Percentiles rank a stretch among this genome's conserved stretches.
Conservation (phyloP, 2,888 invertebrate genomes). For the Platycheirus albimanus region DNA sequence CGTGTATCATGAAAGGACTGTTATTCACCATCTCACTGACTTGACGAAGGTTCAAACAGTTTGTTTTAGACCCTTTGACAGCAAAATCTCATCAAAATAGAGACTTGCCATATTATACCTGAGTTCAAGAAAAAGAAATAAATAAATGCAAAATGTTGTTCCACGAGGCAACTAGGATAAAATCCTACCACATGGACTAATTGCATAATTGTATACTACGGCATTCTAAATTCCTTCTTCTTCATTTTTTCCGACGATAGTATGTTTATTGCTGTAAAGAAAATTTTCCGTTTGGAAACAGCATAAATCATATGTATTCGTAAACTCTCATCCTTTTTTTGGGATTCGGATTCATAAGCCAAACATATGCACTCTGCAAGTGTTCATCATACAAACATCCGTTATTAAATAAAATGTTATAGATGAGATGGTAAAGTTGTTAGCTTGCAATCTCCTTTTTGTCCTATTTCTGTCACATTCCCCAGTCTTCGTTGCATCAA, state of each 20-base stretch:
- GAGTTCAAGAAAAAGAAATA: conserved; percentile 36
- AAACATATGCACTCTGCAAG: not conserved
- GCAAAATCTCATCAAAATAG: too few relatives aligned
- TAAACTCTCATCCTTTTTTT: not conserved
- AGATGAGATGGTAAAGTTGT: conserved; percentile 15
- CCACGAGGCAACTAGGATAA: not conserved
- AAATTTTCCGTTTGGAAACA: conserved; percentile 10
- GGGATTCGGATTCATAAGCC: not conserved
- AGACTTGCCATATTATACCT: too few relatives aligned
- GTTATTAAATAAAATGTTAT: conserved; percentile 58
- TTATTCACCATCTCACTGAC: too few relatives aligned
- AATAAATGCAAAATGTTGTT: conserved; percentile 60
- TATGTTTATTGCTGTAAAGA: conserved; percentile 44
- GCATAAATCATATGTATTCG: conserved; percentile 63
- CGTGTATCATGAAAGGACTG: too few relatives aligned
- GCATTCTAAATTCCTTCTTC: too few relatives aligned
- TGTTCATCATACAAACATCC: conserved; percentile 27
- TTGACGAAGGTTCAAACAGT: too few relatives aligned
- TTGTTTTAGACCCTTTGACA: too few relatives aligned
- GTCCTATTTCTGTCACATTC: conserved; percentile 3
- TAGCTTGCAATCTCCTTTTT: conserved; percentile 17
- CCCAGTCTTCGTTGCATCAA: not conserved
- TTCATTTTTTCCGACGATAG: too few relatives aligned
- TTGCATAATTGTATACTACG: too few relatives aligned
- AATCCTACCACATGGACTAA: not conserved